A percentile compares a stretch with the other conserved stretches of the same genome.
Evolutionary conservation across 2,888 invertebrate genomes (phyloP).

Genomic region (Barypeithes pellucidus): DNA sequence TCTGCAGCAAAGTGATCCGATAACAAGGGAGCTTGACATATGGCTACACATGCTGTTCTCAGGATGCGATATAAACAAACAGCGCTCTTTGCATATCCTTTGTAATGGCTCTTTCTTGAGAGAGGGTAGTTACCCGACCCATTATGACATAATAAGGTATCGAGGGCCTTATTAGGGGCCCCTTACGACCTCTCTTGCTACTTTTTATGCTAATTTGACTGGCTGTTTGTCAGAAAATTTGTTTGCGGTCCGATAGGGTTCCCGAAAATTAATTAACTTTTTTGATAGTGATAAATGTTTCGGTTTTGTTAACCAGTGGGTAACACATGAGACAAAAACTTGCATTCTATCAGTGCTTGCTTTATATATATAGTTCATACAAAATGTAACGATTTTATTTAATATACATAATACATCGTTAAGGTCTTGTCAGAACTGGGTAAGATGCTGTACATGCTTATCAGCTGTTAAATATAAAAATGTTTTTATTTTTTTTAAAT

Average conservation of each 20-base stretch:
- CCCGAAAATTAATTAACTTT: conserved; percentile 51
- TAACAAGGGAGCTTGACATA: conserved; percentile 69
- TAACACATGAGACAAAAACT: conserved; percentile 31
- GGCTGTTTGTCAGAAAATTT: conserved; percentile 52
- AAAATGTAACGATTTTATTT: no score
- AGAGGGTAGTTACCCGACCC: conserved; percentile 66
- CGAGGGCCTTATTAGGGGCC: conserved; percentile 64
- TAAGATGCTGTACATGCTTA: no score
- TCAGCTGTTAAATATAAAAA: no score
- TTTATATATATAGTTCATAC: neutral
- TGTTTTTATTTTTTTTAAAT: no score
- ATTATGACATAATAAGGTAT: conserved; percentile 69
- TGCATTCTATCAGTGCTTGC: neutral
- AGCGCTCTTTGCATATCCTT: conserved; percentile 70
- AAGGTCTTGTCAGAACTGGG: no score
- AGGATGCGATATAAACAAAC: conserved; percentile 70
- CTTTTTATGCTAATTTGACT: conserved; percentile 60
- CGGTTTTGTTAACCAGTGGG: conserved; percentile 32
- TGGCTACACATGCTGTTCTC: conserved; percentile 69
- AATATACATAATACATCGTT: neutral
- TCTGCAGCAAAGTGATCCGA: conserved; percentile 70
- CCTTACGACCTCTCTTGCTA: conserved; percentile 58
- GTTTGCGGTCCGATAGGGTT: conserved; percentile 51
- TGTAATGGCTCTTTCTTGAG: conserved; percentile 64
- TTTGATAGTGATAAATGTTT: conserved; percentile 53